Evolutionary conservation across 2,797 vertebrate species (phyloP), one percentile per base, ranked within the genome.

Genomic region (Megalops cyprinoides): DNA sequence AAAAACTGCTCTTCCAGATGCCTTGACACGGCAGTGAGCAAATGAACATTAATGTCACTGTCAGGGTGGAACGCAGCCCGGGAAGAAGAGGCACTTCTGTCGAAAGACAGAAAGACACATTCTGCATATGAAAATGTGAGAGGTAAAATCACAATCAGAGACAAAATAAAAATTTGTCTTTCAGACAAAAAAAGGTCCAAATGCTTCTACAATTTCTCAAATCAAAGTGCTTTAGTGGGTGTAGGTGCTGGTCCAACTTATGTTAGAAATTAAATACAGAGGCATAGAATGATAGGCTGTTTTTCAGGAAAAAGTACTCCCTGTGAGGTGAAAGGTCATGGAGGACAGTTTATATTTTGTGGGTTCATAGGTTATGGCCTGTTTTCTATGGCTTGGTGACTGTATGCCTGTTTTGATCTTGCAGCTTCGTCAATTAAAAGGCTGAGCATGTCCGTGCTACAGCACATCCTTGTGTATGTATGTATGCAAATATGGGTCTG

Each of bases 1-100:
- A 65, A 74, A 25, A 56, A 46, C 46, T 39, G 25, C 12, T 23
- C 53, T 55, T 77, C 76, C 76, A 62, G 76, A 46, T 44, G 39
- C 42, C 39, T n/a, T 77, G 37, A 4, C n/a, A 60, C 76, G 60
- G 55, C 8, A 34, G 12, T 10, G 31, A 20, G 39, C 23, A 55
- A 77, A 77, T 62, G 76, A 77, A 60, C 76, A 58, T 77, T 58
- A 62, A 77, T 60, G 39, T 39, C 15, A 42, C 55, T 58, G 55
- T 58, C 76, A 77, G 46, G 37, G 15, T 25, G 12, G 8, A 37
- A 77, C 42, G 39, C 14, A 12, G 12, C 39, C 0, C 76, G 20
- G n/a, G 53, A 53, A 9, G 9, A 23, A 53, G 3, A 20, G 23
- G 23, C 7, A 34, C 49, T 12, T n/a, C 31, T 28, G 28, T 39